Conservation (phyloP, 2,888 invertebrate species). For the Hirtodrosophila alboralis region DNA sequence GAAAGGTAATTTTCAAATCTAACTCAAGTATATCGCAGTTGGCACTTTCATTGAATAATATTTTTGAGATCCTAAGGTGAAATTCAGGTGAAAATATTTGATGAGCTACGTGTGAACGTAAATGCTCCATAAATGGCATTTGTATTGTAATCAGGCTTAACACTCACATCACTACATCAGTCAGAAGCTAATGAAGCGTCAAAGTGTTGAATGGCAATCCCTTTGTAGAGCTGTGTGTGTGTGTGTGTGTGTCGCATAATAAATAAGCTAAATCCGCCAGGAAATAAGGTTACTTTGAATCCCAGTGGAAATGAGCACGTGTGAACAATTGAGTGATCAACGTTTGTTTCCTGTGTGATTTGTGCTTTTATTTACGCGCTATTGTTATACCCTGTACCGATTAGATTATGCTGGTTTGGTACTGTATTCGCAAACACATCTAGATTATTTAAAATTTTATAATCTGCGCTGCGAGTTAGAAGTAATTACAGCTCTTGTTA, state of each 20-base stretch:
- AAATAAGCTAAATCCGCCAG: slow-evolving; percentile 53
- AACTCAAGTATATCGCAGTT: too few species aligned
- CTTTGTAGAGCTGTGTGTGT: slow-evolving; percentile 1
- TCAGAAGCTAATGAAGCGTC: slow-evolving; percentile 61
- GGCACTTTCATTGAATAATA: too few species aligned
- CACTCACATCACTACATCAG: slow-evolving; percentile 19
- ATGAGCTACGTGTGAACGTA: not conserved
- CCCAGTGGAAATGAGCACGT: slow-evolving; percentile 40
- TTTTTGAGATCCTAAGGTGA: not conserved
- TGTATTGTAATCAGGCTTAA: slow-evolving; percentile 44
- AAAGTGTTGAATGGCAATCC: slow-evolving; percentile 66
- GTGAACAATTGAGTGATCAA: slow-evolving; percentile 56
- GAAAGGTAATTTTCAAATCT: too few species aligned
- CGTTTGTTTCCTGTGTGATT: slow-evolving; percentile 42
- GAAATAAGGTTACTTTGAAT: slow-evolving; percentile 13
- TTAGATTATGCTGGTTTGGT: too few species aligned
- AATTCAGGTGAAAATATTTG: slow-evolving; percentile 13
- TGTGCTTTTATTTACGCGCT: slow-evolving; percentile 26
- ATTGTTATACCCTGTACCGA: slow-evolving; percentile 9
- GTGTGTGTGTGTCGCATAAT: slow-evolving; percentile 38
- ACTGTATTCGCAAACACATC: too few species aligned
- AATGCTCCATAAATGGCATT: slow-evolving; percentile 25
- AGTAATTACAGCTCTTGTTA: too few species aligned
- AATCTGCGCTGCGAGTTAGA: too few species aligned
- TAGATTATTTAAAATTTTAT: too few species aligned